Evolutionary conservation across 2,797 vertebrate species (phyloP), one percentile per base, ranked within the genome.

Genomic region (Semaprochilodus insignis): DNA sequence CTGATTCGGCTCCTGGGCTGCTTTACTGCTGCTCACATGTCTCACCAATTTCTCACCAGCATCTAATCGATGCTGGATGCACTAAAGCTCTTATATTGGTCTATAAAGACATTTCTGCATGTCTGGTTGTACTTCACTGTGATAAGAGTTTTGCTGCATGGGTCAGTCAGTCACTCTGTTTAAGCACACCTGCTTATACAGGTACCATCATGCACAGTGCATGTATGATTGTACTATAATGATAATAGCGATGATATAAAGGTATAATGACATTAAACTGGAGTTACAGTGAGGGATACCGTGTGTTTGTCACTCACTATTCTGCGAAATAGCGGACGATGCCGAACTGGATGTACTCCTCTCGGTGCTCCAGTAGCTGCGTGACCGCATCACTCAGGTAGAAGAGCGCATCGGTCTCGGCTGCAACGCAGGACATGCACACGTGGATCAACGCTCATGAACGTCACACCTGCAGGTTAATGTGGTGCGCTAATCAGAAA

Each of bases 331-430:
- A 99, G 77, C 97, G 96, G 87, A 94, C 92, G 90, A 97, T 92
- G 67, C 96, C 97, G 83, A 97, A 96, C 87, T 97, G 97, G 69
- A 92, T 96, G 90, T 97, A 94, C 83, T 99, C 98, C 78, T 99
- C 97, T 88, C 95, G 97, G 88, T 98, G 97, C 80, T 98, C 97
- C 87, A 99, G 88, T 81, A 96, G 90, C 90, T 95, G 95, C 72
- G 94, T 95, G 88, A 99, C 95, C 27, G 97, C 97, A 89, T 99
- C 98, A 80, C 96, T 97, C 91, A 99, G 93, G 87, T 99, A 99
- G 0, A 97, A 97, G 78, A 97, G 91, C 85, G 98, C 96, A 82
- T 96, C 94, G 78, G 93, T 96, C 90, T 97, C 96, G 83, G 95
- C 98, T 99, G 90, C 23, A 77, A 77, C 63, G 74, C 31, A 23